Percentiles rank a stretch among this genome's conserved stretches.
Conservation (phyloP, 2,113 vertebrate species). For the Pedionomus torquatus region DNA sequence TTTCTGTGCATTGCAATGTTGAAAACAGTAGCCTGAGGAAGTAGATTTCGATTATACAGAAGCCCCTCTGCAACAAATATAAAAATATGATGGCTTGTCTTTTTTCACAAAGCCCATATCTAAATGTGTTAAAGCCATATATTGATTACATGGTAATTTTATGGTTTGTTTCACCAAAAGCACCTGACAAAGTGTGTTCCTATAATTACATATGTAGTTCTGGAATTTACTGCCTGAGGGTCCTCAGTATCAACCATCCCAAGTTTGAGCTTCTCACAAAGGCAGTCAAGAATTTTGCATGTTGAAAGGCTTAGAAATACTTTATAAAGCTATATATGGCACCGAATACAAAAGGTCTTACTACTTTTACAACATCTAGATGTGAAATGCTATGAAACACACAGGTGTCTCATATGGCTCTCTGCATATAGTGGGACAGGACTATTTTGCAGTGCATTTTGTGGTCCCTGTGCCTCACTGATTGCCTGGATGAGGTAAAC, state of each 20-base stretch:
- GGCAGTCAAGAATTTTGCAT: background rate
- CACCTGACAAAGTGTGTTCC: background rate
- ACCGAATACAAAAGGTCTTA: background rate
- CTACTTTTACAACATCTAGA: background rate
- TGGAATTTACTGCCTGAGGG: background rate
- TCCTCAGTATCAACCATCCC: background rate
- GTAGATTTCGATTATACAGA: background rate
- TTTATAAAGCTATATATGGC: background rate
- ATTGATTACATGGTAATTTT: background rate
- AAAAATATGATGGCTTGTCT: background rate
- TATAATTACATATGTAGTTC: background rate
- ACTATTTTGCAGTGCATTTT: rapidly evolving
- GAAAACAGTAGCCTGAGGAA: background rate
- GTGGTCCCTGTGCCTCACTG: background rate
- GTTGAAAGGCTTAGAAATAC: background rate
- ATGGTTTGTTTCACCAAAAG: background rate
- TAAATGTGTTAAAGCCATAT: background rate
- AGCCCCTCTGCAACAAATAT: background rate
- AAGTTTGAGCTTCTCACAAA: background rate
- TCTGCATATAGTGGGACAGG: background rate
- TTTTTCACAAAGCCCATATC: background rate
- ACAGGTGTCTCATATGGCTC: background rate
- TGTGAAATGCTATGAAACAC: background rate
- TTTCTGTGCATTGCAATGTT: background rate
- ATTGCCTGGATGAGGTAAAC: background rate